These are phyloP conservation scores for Diachasma alloeum DNA, from an alignment of 1,140 invertebrate species.

Conservation along the genomic window DNA sequence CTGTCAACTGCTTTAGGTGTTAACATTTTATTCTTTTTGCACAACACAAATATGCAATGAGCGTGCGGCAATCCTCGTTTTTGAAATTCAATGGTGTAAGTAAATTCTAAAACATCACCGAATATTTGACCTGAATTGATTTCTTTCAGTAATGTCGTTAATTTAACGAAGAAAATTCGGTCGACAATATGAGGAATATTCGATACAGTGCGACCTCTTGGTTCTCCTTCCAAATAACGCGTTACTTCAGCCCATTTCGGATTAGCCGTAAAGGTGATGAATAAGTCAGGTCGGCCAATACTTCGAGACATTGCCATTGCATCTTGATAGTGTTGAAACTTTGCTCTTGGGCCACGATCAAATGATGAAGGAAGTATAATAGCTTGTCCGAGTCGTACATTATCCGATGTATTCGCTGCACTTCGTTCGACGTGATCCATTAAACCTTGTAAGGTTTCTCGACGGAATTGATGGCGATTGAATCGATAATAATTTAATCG, in stretches of 20 bases:
- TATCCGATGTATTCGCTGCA: too few relatives aligned
- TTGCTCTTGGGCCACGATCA: background rate
- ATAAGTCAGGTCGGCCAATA: too few relatives aligned
- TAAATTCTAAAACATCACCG: too few relatives aligned
- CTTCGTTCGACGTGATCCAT: background rate
- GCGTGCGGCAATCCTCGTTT: too few relatives aligned
- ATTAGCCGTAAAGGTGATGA: slow-evolving; percentile 5
- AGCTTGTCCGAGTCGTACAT: background rate
- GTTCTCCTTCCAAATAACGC: background rate
- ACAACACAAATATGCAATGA: too few relatives aligned
- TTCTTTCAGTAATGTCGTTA: too few relatives aligned
- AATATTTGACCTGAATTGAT: too few relatives aligned
- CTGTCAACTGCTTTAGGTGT: slow-evolving; percentile 5
- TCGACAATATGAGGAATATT: background rate
- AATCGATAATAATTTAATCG: background rate
- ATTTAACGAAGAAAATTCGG: background rate
- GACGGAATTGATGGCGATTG: background rate
- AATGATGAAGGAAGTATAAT: slow-evolving; percentile 21
- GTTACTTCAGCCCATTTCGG: slow-evolving; percentile 15
- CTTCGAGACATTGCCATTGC: background rate
- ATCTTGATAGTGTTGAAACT: background rate
- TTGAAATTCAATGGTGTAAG: too few relatives aligned
- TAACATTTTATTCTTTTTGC: too few relatives aligned
- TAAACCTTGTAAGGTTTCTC: background rate
- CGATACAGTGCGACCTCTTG: background rate